Percentiles rank a stretch among this genome's conserved stretches.
These are phyloP conservation scores for Poeciliopsis presidionis DNA, from an alignment of 2,797 vertebrate genomes.

Conservation along the genomic window DNA sequence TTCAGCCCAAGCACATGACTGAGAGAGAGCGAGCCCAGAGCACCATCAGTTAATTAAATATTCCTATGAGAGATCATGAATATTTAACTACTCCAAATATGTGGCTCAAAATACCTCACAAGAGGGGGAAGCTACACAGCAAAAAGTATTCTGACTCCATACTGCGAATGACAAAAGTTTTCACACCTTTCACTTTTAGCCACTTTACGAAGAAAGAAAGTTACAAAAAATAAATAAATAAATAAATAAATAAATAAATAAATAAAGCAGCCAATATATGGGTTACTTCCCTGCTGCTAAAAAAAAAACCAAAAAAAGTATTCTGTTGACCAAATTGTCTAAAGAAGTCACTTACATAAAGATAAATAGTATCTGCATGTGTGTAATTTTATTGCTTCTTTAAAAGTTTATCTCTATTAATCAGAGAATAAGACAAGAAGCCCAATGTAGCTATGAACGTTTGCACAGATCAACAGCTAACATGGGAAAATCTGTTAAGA, in stretches of 20 bases:
- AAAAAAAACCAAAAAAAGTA: background rate
- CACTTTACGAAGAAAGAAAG: background rate
- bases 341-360: background rate
- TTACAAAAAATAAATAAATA: background rate
- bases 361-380: background rate
- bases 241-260: background rate
- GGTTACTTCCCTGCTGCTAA: background rate
- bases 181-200: background rate
- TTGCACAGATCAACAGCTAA: background rate
- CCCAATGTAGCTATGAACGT: background rate
- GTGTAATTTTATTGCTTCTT: background rate
- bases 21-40: conserved; percentile 37
- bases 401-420: background rate
- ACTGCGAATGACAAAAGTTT: background rate
- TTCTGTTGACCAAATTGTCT: background rate
- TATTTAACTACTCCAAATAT: conserved; percentile 46
- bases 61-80: conserved; percentile 48
- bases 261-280: background rate
- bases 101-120: conserved; percentile 35
- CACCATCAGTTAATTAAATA: conserved; percentile 54
- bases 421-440: background rate
- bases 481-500: background rate
- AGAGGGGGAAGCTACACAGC: conserved; percentile 34
- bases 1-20: conserved; percentile 50
- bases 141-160: conserved; percentile 26